These are phyloP conservation scores for Lepus townsendii DNA, from an alignment of 2,797 vertebrate genomes.

Conservation along the genomic window DNA sequence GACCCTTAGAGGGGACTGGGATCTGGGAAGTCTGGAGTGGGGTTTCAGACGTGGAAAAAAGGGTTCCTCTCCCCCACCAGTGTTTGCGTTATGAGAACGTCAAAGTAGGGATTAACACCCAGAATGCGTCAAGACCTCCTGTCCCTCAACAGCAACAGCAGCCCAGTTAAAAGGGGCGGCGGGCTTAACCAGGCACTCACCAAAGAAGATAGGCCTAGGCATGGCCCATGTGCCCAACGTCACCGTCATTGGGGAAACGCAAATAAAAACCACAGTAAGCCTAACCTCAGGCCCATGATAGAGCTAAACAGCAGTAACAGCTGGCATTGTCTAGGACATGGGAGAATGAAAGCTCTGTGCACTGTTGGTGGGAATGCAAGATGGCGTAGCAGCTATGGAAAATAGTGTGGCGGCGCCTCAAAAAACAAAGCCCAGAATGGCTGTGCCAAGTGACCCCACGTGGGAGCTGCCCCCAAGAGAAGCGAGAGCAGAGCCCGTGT, in stretches of 20 bases:
- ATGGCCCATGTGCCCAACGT: neutral
- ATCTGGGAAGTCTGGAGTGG: neutral
- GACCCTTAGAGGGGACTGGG: slow-evolving; percentile 33
- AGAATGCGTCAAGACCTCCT: slow-evolving; percentile 32
- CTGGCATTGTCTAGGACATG: neutral
- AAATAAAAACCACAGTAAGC: neutral
- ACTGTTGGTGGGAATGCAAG: neutral
- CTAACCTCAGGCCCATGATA: neutral
- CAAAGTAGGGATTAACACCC: slow-evolving; percentile 14
- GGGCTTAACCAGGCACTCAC: slow-evolving; percentile 2
- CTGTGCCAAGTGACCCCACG: neutral
- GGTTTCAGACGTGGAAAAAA: slow-evolving; percentile 33
- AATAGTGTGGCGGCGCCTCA: neutral
- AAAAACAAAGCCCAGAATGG: neutral
- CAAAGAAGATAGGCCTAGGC: slow-evolving; percentile 28
- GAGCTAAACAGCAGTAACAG: neutral
- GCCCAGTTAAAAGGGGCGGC: slow-evolving; percentile 18
- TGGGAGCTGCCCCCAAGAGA: neutral
- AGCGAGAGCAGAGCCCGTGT: neutral
- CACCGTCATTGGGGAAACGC: slow-evolving; percentile 37
- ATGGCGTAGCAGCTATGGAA: neutral
- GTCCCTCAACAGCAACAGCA: neutral
- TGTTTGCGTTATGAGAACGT: slow-evolving; percentile 48
- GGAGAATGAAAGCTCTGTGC: neutral
- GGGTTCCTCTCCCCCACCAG: neutral